Conservation (phyloP, 1,140 invertebrate species). For the Drosophila paulistorum region DNA sequence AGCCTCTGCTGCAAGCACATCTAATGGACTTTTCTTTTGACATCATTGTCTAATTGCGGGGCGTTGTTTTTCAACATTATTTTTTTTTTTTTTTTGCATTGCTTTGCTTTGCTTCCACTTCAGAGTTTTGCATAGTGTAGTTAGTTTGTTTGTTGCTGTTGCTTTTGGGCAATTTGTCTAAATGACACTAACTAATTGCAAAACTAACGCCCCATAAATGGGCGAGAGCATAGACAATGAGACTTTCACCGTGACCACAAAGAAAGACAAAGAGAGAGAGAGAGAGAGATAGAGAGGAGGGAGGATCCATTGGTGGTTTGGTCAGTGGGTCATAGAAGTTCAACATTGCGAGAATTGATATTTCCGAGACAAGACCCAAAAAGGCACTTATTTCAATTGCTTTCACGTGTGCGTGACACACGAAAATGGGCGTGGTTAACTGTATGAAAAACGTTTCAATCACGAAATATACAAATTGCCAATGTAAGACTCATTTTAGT, state of each 20-base stretch:
- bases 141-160: constrained; percentile 33
- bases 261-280: neutral
- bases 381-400: constrained; percentile 12
- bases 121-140: constrained; percentile 16
- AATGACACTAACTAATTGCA: constrained; percentile 78
- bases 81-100: constrained; percentile 25
- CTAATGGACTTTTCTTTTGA: constrained; percentile 77
- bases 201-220: constrained; percentile 78
- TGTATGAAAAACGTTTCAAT: constrained; percentile 1
- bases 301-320: neutral
- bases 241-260: constrained; percentile 58
- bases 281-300: neutral
- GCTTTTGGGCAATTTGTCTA: constrained; percentile 74
- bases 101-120: constrained; percentile 32
- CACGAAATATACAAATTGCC: neutral
- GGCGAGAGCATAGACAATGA: constrained; percentile 55
- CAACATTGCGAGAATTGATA: neutral
- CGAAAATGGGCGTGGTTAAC: constrained; percentile 1
- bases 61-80: constrained; percentile 58
- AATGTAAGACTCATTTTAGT: neutral
- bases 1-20: constrained; percentile 28
- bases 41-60: constrained; percentile 61
- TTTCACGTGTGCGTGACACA: constrained; percentile 24
- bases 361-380: neutral
- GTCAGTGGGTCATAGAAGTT: constrained; percentile 14